Conservation (phyloP, 2,797 vertebrate genomes). For the Helostoma temminkii region DNA sequence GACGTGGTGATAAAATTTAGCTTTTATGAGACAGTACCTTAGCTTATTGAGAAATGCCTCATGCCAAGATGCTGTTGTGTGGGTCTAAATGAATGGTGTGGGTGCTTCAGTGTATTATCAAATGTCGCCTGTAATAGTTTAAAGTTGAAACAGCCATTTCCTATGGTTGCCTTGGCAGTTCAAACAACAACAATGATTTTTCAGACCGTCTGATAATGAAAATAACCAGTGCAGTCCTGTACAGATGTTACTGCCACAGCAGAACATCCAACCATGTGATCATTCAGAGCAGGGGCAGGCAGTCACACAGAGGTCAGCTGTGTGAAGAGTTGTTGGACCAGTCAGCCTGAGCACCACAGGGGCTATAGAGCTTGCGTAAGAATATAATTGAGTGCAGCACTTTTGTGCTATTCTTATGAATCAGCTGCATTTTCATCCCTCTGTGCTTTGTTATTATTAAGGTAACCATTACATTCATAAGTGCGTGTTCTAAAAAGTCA, state of each 20-base stretch:
- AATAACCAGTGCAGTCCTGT: background rate
- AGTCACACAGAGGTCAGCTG: slow-evolving; percentile 24
- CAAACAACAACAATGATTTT: too few relatives aligned
- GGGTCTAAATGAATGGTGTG: too few relatives aligned
- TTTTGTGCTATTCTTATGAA: background rate
- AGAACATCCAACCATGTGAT: slow-evolving; percentile 14
- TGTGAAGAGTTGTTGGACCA: slow-evolving; percentile 1
- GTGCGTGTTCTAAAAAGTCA: slow-evolving; percentile 4
- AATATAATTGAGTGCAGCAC: background rate
- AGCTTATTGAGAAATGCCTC: too few relatives aligned
- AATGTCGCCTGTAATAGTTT: too few relatives aligned
- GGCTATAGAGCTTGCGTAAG: background rate
- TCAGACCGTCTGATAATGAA: background rate
- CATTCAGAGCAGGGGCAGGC: slow-evolving; percentile 14
- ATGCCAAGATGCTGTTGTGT: too few relatives aligned
- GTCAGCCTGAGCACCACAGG: background rate
- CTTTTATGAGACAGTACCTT: too few relatives aligned
- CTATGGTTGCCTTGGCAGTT: too few relatives aligned
- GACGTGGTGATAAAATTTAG: too few relatives aligned
- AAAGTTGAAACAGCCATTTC: too few relatives aligned
- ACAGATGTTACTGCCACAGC: too few relatives aligned
- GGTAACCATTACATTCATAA: background rate
- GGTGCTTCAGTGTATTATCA: too few relatives aligned
- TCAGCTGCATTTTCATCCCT: background rate
- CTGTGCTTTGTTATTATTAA: background rate